Percentiles rank a stretch among this genome's conserved stretches.
phyloP scores from a whole-genome alignment of 1,140 invertebrate species.

The Battus philenor region DNA sequence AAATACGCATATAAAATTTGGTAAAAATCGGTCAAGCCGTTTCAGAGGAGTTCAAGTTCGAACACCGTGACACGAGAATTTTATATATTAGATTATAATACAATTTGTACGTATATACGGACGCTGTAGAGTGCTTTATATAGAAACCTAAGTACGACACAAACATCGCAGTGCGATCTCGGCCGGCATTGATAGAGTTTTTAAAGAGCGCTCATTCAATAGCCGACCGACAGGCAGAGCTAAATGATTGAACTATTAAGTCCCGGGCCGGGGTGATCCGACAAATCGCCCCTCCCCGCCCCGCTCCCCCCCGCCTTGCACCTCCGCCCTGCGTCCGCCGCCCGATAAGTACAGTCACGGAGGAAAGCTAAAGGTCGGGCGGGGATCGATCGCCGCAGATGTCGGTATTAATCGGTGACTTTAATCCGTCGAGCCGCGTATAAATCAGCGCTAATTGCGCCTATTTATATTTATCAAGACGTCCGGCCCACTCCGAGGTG shows the following conservation, averaged over 20 bases:
- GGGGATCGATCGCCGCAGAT: constrained; percentile 64
- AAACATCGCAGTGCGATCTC: too few relatives aligned
- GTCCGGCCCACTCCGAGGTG: constrained; percentile 17
- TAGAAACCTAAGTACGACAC: too few relatives aligned
- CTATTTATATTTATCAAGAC: constrained; percentile 66
- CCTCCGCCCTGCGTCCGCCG: too few relatives aligned
- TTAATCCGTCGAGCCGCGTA: constrained; percentile 52
- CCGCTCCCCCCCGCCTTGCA: neutral
- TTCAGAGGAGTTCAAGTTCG: too few relatives aligned
- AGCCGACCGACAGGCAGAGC: constrained; percentile 4
- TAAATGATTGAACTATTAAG: constrained; percentile 18
- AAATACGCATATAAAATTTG: too few relatives aligned
- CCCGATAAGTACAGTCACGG: constrained; percentile 52
- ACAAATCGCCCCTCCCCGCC: constrained; percentile 8
- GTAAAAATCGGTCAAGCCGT: too few relatives aligned
- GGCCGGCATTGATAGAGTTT: constrained; percentile 5
- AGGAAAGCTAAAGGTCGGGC: constrained; percentile 55
- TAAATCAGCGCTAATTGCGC: constrained; percentile 62
- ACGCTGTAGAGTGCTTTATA: too few relatives aligned
- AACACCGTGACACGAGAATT: too few relatives aligned
- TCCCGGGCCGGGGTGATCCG: constrained; percentile 15
- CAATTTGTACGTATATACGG: too few relatives aligned
- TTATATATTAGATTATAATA: too few relatives aligned
- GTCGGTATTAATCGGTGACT: constrained; percentile 61
- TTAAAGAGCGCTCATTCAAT: constrained; percentile 10